Evolutionary conservation across 2,113 vertebrate species (phyloP).

Genomic region (Nerophis lumbriciformis): DNA sequence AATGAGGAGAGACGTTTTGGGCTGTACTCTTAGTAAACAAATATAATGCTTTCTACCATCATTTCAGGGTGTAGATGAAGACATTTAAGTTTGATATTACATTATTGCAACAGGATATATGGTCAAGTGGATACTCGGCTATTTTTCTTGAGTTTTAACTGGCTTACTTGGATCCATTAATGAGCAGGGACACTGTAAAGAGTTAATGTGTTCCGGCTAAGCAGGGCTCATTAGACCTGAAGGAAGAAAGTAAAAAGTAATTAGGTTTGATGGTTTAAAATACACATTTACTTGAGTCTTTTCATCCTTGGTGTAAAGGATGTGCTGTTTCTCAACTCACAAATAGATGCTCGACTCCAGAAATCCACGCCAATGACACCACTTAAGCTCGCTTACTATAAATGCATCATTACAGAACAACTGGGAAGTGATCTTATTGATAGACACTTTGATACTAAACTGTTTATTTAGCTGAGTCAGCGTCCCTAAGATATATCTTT

Average conservation of each 20-base stretch:
- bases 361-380: conserved; percentile 32
- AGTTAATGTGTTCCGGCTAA: conserved; percentile 28
- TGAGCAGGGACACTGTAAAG: conserved; percentile 12
- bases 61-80: too few relatives aligned
- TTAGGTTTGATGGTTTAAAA: conserved; percentile 54
- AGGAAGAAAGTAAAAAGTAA: conserved; percentile 49
- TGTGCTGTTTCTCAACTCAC: conserved; percentile 30
- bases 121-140: too few relatives aligned
- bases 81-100: too few relatives aligned
- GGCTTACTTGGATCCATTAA: conserved; percentile 29
- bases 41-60: too few relatives aligned
- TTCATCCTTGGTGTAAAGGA: conserved; percentile 52
- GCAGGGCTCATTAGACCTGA: conserved; percentile 22
- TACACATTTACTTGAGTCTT: conserved; percentile 45
- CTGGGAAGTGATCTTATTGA: too few relatives aligned
- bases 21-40: too few relatives aligned
- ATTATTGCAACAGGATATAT: too few relatives aligned
- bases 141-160: not conserved
- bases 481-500: too few relatives aligned
- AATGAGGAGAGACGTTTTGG: too few relatives aligned
- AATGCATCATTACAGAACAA: not conserved
- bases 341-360: conserved; percentile 47
- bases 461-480: too few relatives aligned
- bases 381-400: conserved; percentile 30
- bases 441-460: too few relatives aligned